Percentiles rank a stretch among this genome's conserved stretches.
phyloP scores from a whole-genome alignment of 2,797 vertebrate genomes.

The Rachycentron canadum region DNA sequence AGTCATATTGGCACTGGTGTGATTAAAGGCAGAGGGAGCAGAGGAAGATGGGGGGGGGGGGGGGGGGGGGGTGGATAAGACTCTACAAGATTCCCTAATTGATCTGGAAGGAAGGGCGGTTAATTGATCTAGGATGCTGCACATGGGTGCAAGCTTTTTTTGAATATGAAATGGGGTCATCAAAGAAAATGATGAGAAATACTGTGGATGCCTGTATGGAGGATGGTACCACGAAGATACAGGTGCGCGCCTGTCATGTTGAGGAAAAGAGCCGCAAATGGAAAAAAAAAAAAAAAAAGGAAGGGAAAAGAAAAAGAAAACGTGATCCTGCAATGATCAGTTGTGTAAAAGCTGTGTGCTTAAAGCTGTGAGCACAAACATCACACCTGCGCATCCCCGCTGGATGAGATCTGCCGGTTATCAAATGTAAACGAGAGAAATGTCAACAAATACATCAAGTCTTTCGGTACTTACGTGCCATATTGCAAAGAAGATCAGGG shows the following conservation, averaged over 20 bases:
- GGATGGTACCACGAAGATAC: constrained; percentile 12
- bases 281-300: too few relatives aligned
- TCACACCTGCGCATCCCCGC: constrained; percentile 31
- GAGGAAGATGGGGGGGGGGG: constrained; percentile 24
- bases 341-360: too few relatives aligned
- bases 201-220: background rate
- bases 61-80: constrained; percentile 19
- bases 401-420: background rate
- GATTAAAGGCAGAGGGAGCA: constrained; percentile 54
- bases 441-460: too few relatives aligned
- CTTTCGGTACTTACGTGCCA: constrained; percentile 86
- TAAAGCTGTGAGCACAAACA: background rate
- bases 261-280: background rate
- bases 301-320: too few relatives aligned
- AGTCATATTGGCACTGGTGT: constrained; percentile 50
- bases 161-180: constrained; percentile 54
- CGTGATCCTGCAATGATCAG: too few relatives aligned
- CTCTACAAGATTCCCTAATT: constrained; percentile 57
- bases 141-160: constrained; percentile 10
- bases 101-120: constrained; percentile 57
- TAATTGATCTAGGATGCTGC: constrained; percentile 57
- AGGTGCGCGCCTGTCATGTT: constrained; percentile 51
- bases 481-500: constrained; percentile 89
- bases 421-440: background rate
- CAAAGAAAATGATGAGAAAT: background rate